Percentiles rank a stretch among this genome's conserved stretches.
phyloP scores from a whole-genome alignment of 2,888 invertebrate species.

The Metallyticus violacea region DNA sequence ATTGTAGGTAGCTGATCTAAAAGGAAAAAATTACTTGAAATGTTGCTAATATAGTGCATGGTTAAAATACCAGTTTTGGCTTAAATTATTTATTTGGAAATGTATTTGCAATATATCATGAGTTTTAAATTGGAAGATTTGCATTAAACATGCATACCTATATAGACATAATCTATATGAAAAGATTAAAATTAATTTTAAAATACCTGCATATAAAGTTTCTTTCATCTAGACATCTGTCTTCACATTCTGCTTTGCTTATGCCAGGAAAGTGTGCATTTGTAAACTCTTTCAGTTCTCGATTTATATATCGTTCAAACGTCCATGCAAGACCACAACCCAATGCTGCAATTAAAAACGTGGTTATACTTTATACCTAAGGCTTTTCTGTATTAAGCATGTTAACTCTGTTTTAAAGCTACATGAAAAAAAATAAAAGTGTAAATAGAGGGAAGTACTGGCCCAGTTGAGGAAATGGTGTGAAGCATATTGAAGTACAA shows the following conservation, averaged over 20 bases:
- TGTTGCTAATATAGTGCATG: not conserved
- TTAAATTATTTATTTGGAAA: not conserved
- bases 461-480: too few relatives aligned
- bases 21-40: not conserved
- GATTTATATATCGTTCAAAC: slow-evolving; percentile 50
- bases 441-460: too few relatives aligned
- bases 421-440: too few relatives aligned
- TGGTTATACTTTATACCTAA: not conserved
- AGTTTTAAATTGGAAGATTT: too few relatives aligned
- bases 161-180: not conserved
- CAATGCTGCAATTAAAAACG: slow-evolving; percentile 38
- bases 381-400: not conserved
- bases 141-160: too few relatives aligned
- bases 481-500: too few relatives aligned
- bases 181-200: not conserved
- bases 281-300: slow-evolving; percentile 46
- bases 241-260: slow-evolving; percentile 48
- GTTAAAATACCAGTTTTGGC: not conserved
- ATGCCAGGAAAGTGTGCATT: slow-evolving; percentile 40
- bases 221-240: slow-evolving; percentile 50
- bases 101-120: too few relatives aligned
- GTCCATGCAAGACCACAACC: slow-evolving; percentile 48
- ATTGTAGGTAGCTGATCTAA: slow-evolving; percentile 51
- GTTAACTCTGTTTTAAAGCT: not conserved
- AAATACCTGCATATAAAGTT: slow-evolving; percentile 47